Evolutionary conservation across 2,113 vertebrate species (phyloP).

Genomic region (Alouatta palliata): DNA sequence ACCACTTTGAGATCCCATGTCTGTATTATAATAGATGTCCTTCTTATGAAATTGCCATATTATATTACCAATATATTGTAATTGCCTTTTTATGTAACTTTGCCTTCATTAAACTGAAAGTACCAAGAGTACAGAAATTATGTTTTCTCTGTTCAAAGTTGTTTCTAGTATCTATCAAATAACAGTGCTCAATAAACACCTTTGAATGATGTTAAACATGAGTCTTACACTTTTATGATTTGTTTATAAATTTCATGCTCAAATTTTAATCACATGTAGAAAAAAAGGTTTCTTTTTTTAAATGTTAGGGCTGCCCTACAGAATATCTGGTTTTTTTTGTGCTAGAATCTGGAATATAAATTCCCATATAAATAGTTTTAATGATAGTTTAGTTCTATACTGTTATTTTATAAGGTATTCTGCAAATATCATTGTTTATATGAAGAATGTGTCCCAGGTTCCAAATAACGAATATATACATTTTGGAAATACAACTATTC

Average conservation of each 20-base stretch:
- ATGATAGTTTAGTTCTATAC: neutral
- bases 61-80: neutral
- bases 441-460: neutral
- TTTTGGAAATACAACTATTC: neutral
- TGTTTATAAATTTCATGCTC: neutral
- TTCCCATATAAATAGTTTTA: neutral
- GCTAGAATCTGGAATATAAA: neutral
- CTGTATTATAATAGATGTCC: neutral
- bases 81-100: conserved; percentile 23
- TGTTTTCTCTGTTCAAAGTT: neutral
- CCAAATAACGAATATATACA: neutral
- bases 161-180: neutral
- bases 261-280: neutral
- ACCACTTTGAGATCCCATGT: neutral
- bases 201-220: neutral
- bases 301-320: neutral
- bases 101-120: neutral
- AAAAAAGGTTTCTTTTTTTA: neutral
- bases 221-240: neutral
- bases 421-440: neutral
- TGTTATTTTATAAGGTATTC: conserved; percentile 5
- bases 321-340: conserved; percentile 32
- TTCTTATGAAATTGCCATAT: neutral
- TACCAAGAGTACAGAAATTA: neutral
- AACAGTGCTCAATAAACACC: neutral